Conservation (phyloP, 2,113 vertebrate species). For the Coptodon bakossiorum region DNA sequence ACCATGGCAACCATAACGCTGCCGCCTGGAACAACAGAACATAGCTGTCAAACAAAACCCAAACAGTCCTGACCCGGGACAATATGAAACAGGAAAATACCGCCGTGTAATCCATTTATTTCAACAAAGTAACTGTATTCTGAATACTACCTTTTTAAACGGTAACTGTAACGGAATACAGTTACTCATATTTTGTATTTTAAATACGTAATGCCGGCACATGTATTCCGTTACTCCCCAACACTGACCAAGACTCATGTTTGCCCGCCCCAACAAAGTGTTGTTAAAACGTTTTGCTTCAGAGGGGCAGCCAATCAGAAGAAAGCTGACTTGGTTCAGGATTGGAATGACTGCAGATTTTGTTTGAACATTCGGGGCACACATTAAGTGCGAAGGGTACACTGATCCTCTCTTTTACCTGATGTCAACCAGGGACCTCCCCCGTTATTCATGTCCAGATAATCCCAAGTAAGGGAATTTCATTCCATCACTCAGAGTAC, state of each 20-base stretch:
- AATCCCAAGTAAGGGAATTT: neutral
- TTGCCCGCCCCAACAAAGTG: accelerated
- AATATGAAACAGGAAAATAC: accelerated
- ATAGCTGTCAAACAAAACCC: no score
- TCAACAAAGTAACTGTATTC: neutral
- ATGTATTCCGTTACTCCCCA: accelerated
- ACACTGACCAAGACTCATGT: neutral
- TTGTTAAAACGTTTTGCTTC: neutral
- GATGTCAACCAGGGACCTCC: accelerated
- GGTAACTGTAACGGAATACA: neutral
- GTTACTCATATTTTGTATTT: neutral
- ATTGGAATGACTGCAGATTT: neutral
- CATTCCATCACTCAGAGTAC: accelerated
- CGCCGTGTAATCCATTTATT: accelerated
- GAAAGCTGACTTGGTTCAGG: neutral
- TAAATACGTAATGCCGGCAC: accelerated
- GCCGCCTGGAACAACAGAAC: no score
- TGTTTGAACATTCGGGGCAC: neutral
- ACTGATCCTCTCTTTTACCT: neutral
- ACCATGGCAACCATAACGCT: no score
- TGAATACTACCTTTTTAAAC: accelerated
- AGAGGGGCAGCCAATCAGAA: neutral
- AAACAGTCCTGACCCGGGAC: no score
- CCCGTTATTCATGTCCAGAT: neutral
- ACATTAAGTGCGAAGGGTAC: neutral